Evolutionary conservation across 2,888 invertebrate species (phyloP), one percentile per base, ranked within the genome.

Genomic region (Sclerodermus sp.): DNA sequence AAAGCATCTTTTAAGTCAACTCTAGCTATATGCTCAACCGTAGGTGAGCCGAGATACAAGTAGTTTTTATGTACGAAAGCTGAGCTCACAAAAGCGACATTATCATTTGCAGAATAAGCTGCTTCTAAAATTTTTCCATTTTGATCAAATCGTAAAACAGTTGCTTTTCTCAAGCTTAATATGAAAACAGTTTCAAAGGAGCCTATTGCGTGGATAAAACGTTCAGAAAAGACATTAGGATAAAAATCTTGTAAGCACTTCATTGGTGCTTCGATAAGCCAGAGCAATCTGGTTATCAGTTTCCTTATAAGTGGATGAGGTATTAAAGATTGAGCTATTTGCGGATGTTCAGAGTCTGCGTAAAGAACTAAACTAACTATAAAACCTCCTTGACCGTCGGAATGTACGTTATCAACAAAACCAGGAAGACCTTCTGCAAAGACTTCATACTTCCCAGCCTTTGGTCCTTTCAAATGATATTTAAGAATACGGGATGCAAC

Each of bases 361-460:
- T 82, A 75, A 0, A 77, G 51, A 52, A 87, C 79, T 10, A 91
- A 71, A 1, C 84, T 82, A 1, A 88, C 84, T 60, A 89, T 81
- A 59, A 89, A 79, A 15, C 90, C 90, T 3, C 87, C 88, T 14
- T 83, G 82, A 55, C 88, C 85, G 15, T 79, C 79, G 1, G 73
- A 67, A 40, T 80, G 72, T 30, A 87, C 79, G 67, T 87, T 87
- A 71, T 88, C 87, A 1, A 85, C 85, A 1, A 64, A 53, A 76
- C 87, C 93, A 70, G 93, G 92, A 53, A 93, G 79, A 34, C 91
- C 90, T 64, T 93, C 89, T 3, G 88, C 80, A 68, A 96, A 93
- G 1, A 90, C 80, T 73, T 95, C 94, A 2, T 82, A 79, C 57
- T 84, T 81, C n/a, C 94, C 95, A 62, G 86, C 85, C 64, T 91